Evolutionary conservation across 1,140 invertebrate species (phyloP).

Genomic region (Drosophila pachea): DNA sequence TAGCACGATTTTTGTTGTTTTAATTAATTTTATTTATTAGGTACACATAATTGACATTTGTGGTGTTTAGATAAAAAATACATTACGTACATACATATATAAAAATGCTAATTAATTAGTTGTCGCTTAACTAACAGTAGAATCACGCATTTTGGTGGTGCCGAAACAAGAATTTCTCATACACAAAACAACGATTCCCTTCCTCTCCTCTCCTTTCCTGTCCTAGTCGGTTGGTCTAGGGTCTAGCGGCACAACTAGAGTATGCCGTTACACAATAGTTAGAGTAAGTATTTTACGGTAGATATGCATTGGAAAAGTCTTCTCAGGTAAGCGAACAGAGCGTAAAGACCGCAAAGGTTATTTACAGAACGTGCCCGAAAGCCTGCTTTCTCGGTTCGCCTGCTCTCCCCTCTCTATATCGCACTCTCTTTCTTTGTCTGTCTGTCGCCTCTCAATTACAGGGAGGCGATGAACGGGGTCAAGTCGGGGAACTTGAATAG

Average conservation of each 20-base stretch:
- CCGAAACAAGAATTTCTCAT: constrained; percentile 40
- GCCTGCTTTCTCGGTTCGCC: constrained; percentile 35
- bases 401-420: not conserved
- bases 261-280: constrained; percentile 5
- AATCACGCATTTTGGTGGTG: constrained; percentile 39
- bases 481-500: constrained; percentile 82
- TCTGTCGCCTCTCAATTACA: constrained; percentile 52
- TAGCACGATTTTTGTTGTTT: not conserved
- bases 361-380: constrained; percentile 58
- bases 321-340: constrained; percentile 52
- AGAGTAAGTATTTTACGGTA: constrained; percentile 3
- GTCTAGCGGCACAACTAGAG: constrained; percentile 6
- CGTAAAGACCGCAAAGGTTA: constrained; percentile 55
- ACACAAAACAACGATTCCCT: not conserved
- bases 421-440: too few species aligned
- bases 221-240: not conserved
- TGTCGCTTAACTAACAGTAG: constrained; percentile 51
- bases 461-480: constrained; percentile 81
- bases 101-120: constrained; percentile 57
- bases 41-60: constrained; percentile 48
- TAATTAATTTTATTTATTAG: constrained; percentile 48
- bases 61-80: constrained; percentile 60
- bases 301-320: constrained; percentile 51
- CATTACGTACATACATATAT: constrained; percentile 39
- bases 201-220: too few species aligned